Conservation (phyloP, 2,888 invertebrate species). For the Sycophila texana region DNA sequence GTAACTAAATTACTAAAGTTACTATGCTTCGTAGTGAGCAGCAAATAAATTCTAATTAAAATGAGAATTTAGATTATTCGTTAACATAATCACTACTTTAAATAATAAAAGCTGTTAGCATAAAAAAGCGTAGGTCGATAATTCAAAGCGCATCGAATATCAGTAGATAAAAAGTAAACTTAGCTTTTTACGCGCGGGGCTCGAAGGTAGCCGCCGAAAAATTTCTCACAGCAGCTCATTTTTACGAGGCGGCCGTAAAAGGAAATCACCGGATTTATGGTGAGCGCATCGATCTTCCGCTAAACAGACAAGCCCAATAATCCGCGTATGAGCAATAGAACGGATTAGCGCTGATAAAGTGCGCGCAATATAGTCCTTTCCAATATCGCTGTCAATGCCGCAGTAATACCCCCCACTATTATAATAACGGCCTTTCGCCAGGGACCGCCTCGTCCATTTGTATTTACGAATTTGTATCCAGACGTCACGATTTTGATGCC, state of each 20-base stretch:
- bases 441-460: neutral
- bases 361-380: constrained; percentile 26
- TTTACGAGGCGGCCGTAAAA: neutral
- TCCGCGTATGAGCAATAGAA: constrained; percentile 6
- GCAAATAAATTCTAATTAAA: too few species aligned
- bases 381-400: constrained; percentile 24
- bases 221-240: neutral
- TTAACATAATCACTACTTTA: too few species aligned
- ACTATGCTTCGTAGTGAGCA: too few species aligned
- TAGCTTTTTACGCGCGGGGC: neutral
- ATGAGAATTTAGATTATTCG: too few species aligned
- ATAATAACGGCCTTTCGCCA: constrained; percentile 10
- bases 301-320: constrained; percentile 8
- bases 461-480: constrained; percentile 1
- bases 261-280: neutral
- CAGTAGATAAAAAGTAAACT: neutral
- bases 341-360: constrained; percentile 36
- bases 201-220: neutral
- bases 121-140: too few species aligned
- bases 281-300: neutral
- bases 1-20: too few species aligned
- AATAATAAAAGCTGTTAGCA: too few species aligned
- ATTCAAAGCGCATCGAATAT: neutral
- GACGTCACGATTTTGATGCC: neutral
- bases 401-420: neutral